These are phyloP conservation scores for Stenotaenia linearis DNA, from an alignment of 2,888 invertebrate genomes.

Conservation along the genomic window DNA sequence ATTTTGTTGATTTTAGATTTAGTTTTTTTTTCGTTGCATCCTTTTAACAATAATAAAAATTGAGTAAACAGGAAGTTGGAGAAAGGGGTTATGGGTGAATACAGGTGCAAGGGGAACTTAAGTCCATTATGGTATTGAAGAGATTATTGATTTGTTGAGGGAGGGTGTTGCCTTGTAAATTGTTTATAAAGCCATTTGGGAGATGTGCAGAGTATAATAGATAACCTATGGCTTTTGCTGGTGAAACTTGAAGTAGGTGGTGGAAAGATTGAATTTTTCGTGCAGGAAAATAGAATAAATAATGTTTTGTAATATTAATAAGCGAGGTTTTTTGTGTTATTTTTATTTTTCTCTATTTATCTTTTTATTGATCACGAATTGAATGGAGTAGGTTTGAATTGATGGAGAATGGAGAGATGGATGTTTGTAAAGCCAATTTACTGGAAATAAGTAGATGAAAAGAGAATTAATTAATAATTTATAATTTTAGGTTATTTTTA, in stretches of 20 bases:
- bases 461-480: too few species aligned
- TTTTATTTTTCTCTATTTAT: too few species aligned
- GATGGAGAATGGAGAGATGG: too few species aligned
- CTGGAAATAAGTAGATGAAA: too few species aligned
- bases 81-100: neutral
- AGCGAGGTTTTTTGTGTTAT: neutral
- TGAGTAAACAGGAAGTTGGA: conserved; percentile 7
- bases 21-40: neutral
- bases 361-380: too few species aligned
- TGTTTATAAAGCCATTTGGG: conserved; percentile 12
- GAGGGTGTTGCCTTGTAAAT: conserved; percentile 6
- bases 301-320: neutral
- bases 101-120: conserved; percentile 7
- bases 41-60: neutral
- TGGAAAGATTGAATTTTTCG: neutral
- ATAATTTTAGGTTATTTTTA: too few species aligned
- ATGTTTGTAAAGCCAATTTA: too few species aligned
- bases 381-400: too few species aligned
- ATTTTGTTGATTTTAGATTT: conserved; percentile 16
- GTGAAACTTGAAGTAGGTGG: neutral
- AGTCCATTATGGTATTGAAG: conserved; percentile 5
- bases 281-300: neutral
- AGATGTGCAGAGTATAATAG: neutral
- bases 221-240: conserved; percentile 21
- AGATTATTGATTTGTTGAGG: conserved; percentile 3